Conservation (phyloP, 2,888 invertebrate genomes). For the Philopedon plagiatum region DNA sequence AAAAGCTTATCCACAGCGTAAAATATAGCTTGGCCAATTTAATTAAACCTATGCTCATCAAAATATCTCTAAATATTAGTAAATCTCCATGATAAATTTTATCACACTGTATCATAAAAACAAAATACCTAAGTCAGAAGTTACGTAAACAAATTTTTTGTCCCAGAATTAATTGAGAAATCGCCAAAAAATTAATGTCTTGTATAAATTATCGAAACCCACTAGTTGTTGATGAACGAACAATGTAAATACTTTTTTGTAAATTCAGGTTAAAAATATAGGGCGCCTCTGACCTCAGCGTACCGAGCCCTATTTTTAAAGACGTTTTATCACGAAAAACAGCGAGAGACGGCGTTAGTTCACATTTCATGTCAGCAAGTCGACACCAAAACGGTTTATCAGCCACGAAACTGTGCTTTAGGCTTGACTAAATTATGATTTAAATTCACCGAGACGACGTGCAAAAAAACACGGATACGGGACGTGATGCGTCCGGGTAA, state of each 20-base stretch:
- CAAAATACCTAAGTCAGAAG: no score
- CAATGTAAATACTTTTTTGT: not conserved
- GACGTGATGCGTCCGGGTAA: constrained; percentile 9
- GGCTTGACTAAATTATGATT: constrained; percentile 36
- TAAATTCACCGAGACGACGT: constrained; percentile 22
- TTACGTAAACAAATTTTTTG: no score
- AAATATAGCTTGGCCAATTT: no score
- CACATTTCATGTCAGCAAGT: constrained; percentile 53
- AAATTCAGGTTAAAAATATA: not conserved
- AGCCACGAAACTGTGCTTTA: constrained; percentile 40
- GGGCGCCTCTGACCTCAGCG: constrained; percentile 12
- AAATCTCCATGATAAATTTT: no score
- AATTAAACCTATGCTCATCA: no score
- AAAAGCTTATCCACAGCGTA: no score
- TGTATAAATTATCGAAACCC: no score
- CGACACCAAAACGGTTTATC: constrained; percentile 49
- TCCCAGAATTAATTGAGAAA: no score
- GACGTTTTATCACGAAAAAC: constrained; percentile 22
- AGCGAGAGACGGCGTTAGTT: constrained; percentile 50
- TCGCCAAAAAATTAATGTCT: no score
- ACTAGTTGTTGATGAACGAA: no score
- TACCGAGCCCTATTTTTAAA: constrained; percentile 22
- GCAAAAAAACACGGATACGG: constrained; percentile 11
- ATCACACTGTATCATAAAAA: no score
- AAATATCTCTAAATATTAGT: no score